Percentiles rank a stretch among this genome's conserved stretches.
Evolutionary conservation across 1,140 invertebrate species (phyloP).

Genomic region (Caenorhabditis elegans): WBcel235 BX284604.4:5122001-5122500

Average conservation of each 20-base stretch:
- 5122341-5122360: background rate
- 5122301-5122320: background rate
- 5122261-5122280: background rate
- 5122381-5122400: conserved; percentile 9
- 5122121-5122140: background rate
- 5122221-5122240: conserved; percentile 14
- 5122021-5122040: background rate
- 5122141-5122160: background rate
- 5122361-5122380: background rate
- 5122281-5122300: conserved; percentile 8
- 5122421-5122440: background rate
- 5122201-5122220: too few species aligned
- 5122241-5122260: background rate
- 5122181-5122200: background rate
- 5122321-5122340: background rate
- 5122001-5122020: background rate
- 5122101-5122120: conserved; percentile 12
- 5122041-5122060: background rate
- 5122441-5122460: background rate
- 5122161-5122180: conserved; percentile 22
- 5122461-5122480: too few species aligned
- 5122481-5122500: too few species aligned
- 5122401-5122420: background rate
- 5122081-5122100: background rate
- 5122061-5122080: background rate